phyloP scores from a whole-genome alignment of 2,888 invertebrate genomes.

The Scaptomyza caliginosa region DNA sequence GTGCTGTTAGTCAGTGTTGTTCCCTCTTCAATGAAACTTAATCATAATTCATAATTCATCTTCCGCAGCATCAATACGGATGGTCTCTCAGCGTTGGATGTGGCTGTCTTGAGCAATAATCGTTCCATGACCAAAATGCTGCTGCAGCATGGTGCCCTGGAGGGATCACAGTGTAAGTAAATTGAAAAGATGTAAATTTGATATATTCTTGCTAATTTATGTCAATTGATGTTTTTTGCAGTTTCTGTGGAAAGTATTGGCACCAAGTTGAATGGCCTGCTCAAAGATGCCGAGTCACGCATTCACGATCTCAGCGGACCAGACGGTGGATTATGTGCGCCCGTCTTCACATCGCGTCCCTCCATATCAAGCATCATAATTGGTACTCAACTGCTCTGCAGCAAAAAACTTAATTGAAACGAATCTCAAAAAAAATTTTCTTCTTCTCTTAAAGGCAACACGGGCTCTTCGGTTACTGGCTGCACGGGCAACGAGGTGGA shows the following conservation, averaged over 20 bases:
- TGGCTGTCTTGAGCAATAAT: slow-evolving; percentile 96
- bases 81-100: slow-evolving; percentile 94
- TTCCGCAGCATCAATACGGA: slow-evolving; percentile 92
- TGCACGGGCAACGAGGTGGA: slow-evolving; percentile 91
- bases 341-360: slow-evolving; percentile 83
- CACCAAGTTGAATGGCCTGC: slow-evolving; percentile 89
- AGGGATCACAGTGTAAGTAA: slow-evolving; percentile 90
- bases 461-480: slow-evolving; percentile 86
- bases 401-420: background rate
- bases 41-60: background rate
- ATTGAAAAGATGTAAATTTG: background rate
- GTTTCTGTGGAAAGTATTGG: slow-evolving; percentile 88
- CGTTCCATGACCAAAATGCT: slow-evolving; percentile 95
- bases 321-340: slow-evolving; percentile 84
- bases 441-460: slow-evolving; percentile 78
- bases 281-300: slow-evolving; percentile 92
- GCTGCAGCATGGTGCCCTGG: slow-evolving; percentile 93
- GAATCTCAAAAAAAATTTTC: background rate
- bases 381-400: slow-evolving; percentile 78
- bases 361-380: slow-evolving; percentile 86
- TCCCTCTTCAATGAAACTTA: too few species aligned
- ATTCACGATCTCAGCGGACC: slow-evolving; percentile 90
- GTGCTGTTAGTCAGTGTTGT: too few species aligned
- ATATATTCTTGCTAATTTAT: slow-evolving; percentile 1
- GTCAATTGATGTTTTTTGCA: slow-evolving; percentile 24